A percentile compares a stretch with the other conserved stretches of the same genome.
Conservation (phyloP, 2,113 vertebrate species). For the Coptodon bakossiorum region DNA sequence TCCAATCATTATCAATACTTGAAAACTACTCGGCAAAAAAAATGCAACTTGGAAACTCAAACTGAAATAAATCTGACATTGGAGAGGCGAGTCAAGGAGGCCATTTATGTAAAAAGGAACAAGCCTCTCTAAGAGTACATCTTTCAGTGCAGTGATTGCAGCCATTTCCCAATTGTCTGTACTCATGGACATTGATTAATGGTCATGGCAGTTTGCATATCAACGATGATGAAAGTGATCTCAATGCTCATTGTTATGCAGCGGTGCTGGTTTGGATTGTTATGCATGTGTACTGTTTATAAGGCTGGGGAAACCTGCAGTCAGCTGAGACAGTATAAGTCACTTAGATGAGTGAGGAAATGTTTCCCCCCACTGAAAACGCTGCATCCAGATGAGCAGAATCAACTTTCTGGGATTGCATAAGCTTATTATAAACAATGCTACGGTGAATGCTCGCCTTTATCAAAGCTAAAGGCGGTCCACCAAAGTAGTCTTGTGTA, state of each 20-base stretch:
- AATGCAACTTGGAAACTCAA: not conserved
- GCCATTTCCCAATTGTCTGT: not conserved
- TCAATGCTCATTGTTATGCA: not conserved
- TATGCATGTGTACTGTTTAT: not conserved
- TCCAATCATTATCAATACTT: not conserved
- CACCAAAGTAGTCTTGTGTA: not conserved
- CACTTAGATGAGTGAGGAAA: not conserved
- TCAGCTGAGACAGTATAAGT: not conserved
- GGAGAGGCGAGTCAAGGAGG: not conserved
- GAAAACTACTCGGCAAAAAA: not conserved
- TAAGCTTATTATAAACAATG: not conserved
- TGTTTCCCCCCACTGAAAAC: not conserved
- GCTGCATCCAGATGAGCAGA: not conserved
- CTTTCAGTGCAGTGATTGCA: not conserved
- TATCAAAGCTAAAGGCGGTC: not conserved
- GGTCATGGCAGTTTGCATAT: not conserved
- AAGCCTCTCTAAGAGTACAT: not conserved
- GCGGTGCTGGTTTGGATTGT: not conserved
- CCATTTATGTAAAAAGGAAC: not conserved
- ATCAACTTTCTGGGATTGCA: not conserved
- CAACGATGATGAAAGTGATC: not conserved
- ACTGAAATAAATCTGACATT: not conserved
- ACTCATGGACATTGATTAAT: not conserved
- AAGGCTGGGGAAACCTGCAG: not conserved
- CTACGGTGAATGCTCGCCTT: not conserved